Conservation (phyloP, 2,888 invertebrate genomes). For the Mythimna albipuncta region DNA sequence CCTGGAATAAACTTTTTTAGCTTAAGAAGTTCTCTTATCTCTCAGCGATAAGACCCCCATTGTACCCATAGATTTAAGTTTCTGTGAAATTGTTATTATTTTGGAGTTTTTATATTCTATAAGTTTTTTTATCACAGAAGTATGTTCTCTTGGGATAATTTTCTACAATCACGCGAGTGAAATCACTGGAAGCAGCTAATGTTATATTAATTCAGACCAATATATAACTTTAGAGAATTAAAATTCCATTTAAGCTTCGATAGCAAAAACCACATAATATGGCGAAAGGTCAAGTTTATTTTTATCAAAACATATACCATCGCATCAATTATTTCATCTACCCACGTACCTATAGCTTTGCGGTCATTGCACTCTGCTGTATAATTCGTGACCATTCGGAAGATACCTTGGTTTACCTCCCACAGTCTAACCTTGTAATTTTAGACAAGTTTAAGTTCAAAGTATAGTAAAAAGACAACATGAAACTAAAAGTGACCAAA, state of each 20-base stretch:
- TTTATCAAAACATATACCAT: constrained; percentile 5
- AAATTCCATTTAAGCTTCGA: neutral
- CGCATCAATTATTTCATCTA: constrained; percentile 31
- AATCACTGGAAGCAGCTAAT: too few relatives aligned
- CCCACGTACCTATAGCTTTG: constrained; percentile 15
- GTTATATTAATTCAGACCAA: too few relatives aligned
- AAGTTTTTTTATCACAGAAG: too few relatives aligned
- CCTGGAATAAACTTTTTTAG: too few relatives aligned
- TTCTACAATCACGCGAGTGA: too few relatives aligned
- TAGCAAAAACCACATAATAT: neutral
- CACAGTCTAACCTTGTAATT: constrained; percentile 21
- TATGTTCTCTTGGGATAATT: too few relatives aligned
- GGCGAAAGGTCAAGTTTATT: constrained; percentile 24
- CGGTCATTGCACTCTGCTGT: constrained; percentile 31
- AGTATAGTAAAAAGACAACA: neutral
- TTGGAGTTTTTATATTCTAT: too few relatives aligned
- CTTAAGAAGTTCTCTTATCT: too few relatives aligned
- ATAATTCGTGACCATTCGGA: neutral
- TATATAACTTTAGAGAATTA: too few relatives aligned
- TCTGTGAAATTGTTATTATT: too few relatives aligned
- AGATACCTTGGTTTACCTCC: constrained; percentile 39
- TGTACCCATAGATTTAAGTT: too few relatives aligned
- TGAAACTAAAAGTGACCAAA: constrained; percentile 26
- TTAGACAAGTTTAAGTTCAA: constrained; percentile 41
- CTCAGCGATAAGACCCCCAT: too few relatives aligned